Conservation (phyloP, 30 jellyfish, hydroid and myxozoan species). For the Chironex yamaguchii region DNA sequence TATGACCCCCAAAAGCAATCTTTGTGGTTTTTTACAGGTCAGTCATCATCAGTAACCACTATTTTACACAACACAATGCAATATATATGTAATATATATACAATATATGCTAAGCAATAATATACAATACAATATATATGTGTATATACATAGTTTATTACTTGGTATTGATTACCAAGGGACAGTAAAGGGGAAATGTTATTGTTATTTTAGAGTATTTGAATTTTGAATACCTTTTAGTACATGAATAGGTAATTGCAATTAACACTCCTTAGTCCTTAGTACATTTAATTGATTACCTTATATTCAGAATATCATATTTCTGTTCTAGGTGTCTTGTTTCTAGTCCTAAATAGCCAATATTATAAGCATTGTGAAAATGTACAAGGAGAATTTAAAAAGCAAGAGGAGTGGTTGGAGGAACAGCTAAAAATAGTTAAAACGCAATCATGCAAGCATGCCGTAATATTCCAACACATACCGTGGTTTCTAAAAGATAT, state of each 20-base stretch:
- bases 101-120: too few relatives aligned
- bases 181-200: not conserved
- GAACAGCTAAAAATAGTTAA: conserved; percentile 69
- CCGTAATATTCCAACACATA: conserved; percentile 86
- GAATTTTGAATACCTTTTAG: too few relatives aligned
- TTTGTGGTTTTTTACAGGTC: too few relatives aligned
- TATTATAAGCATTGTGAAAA: conserved; percentile 66
- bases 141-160: too few relatives aligned
- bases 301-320: not conserved
- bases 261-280: not conserved
- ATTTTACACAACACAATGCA: too few relatives aligned
- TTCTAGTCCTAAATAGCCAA: conserved; percentile 85
- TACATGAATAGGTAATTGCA: not conserved
- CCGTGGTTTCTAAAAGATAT: conserved; percentile 84
- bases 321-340: conserved; percentile 69
- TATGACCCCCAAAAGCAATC: too few relatives aligned
- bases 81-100: too few relatives aligned
- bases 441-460: conserved; percentile 58
- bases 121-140: too few relatives aligned
- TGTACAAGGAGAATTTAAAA: conserved; percentile 57
- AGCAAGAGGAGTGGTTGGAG: conserved; percentile 89
- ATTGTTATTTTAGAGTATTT: not conserved
- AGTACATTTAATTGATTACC: not conserved
- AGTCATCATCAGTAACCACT: too few relatives aligned
- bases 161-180: too few relatives aligned